Evolutionary conservation across 2,113 vertebrate genomes (phyloP).

Genomic region (Lycocorax pyrrhopterus): DNA sequence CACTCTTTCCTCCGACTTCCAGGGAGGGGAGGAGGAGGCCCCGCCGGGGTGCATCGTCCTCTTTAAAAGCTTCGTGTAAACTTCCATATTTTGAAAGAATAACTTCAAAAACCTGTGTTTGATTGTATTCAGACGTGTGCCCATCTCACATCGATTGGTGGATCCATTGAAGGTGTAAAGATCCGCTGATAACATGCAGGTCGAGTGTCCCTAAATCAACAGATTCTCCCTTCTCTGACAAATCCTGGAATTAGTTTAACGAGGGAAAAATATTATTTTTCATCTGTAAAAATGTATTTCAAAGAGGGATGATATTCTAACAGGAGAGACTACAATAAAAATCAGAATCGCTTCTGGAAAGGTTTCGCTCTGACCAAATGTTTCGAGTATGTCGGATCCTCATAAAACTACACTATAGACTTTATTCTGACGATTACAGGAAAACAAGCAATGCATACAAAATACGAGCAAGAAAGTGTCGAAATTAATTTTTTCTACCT

Average conservation of each 20-base stretch:
- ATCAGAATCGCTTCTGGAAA: not conserved
- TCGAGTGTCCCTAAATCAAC: not conserved
- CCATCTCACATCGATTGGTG: not conserved
- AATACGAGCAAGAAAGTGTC: not conserved
- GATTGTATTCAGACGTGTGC: not conserved
- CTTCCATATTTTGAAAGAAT: not conserved
- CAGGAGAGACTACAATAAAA: not conserved
- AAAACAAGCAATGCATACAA: not conserved
- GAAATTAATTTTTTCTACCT: not conserved
- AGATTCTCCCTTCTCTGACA: not conserved
- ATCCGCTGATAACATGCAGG: not conserved
- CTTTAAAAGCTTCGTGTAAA: constrained; percentile 1
- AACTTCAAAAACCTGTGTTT: not conserved
- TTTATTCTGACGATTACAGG: not conserved
- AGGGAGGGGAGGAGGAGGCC: not conserved
- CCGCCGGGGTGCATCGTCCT: not conserved
- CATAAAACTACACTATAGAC: not conserved
- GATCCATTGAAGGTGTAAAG: not conserved
- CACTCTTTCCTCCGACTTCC: not conserved
- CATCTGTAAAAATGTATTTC: not conserved
- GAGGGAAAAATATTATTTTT: not conserved
- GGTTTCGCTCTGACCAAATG: not conserved
- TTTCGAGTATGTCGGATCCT: not conserved
- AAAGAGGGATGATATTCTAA: not conserved
- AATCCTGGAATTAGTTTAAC: constrained; percentile 2